Evolutionary conservation across 2,888 invertebrate species (phyloP).

Genomic region (Dryomyza anilis): DNA sequence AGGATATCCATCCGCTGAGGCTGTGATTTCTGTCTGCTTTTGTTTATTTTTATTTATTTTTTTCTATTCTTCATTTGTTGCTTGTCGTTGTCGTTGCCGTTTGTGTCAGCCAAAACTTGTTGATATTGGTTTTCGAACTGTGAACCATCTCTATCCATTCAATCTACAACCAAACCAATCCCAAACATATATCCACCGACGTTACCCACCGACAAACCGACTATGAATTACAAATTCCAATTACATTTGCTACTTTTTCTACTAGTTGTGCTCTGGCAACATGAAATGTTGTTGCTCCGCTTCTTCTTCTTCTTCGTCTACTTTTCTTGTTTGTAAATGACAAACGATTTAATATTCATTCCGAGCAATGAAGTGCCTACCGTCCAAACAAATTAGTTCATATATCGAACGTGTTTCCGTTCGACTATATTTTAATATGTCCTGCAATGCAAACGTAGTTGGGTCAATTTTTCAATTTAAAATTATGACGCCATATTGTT

Average conservation of each 20-base stretch:
- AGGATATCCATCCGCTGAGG: too few species aligned
- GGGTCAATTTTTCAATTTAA: not conserved
- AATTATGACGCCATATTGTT: not conserved
- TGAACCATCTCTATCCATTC: too few species aligned
- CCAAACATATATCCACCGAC: too few species aligned
- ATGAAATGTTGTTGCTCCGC: not conserved
- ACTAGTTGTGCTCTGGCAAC: not conserved
- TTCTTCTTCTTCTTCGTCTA: not conserved
- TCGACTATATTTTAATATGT: not conserved
- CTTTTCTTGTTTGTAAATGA: not conserved
- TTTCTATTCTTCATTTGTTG: too few species aligned
- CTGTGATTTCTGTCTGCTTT: too few species aligned
- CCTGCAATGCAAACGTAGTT: not conserved
- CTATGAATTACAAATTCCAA: slow-evolving; percentile 20
- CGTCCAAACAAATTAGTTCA: too few species aligned
- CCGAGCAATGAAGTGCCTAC: not conserved
- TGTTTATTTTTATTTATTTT: too few species aligned
- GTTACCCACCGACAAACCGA: slow-evolving; percentile 11
- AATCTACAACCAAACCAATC: too few species aligned
- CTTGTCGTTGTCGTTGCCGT: too few species aligned
- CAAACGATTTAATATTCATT: not conserved
- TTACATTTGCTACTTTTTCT: slow-evolving; percentile 10
- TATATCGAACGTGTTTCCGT: too few species aligned
- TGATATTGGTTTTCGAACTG: too few species aligned
- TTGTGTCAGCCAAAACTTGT: too few species aligned